phyloP scores from a whole-genome alignment of 1,140 invertebrate genomes.

The Caenorhabditis tropicalis region DNA sequence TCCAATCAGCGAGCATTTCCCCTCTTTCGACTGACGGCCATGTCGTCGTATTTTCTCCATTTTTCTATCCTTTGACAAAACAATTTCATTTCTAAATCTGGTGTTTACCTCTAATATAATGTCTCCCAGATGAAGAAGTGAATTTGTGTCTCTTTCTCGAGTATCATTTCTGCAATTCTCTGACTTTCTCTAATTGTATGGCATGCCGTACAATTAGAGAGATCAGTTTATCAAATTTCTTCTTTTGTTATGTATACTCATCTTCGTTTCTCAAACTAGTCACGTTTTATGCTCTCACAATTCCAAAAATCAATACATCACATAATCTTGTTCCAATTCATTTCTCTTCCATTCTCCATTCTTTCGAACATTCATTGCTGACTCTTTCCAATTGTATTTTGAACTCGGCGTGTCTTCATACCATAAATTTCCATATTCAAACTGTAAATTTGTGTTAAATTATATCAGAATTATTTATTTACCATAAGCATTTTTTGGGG shows the following conservation, averaged over 20 bases:
- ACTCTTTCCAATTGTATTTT: background rate
- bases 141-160: too few relatives aligned
- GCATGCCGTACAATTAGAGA: too few relatives aligned
- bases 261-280: slow-evolving; percentile 9
- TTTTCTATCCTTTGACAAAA: background rate
- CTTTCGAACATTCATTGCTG: background rate
- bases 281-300: slow-evolving; percentile 38
- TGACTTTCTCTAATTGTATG: too few relatives aligned
- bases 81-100: background rate
- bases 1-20: slow-evolving; percentile 6
- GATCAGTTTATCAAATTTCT: background rate
- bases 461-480: background rate
- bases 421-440: slow-evolving; percentile 24
- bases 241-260: background rate
- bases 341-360: background rate
- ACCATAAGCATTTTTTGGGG: slow-evolving; percentile 6
- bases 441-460: background rate
- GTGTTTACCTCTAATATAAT: too few relatives aligned
- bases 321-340: slow-evolving; percentile 9
- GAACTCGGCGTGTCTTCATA: background rate
- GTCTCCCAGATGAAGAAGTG: too few relatives aligned
- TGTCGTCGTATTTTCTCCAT: background rate
- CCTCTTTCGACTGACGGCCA: background rate
- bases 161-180: background rate
- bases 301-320: background rate